Conservation (phyloP, 1,140 invertebrate species). For the Pseudobourletiella spinata region DNA sequence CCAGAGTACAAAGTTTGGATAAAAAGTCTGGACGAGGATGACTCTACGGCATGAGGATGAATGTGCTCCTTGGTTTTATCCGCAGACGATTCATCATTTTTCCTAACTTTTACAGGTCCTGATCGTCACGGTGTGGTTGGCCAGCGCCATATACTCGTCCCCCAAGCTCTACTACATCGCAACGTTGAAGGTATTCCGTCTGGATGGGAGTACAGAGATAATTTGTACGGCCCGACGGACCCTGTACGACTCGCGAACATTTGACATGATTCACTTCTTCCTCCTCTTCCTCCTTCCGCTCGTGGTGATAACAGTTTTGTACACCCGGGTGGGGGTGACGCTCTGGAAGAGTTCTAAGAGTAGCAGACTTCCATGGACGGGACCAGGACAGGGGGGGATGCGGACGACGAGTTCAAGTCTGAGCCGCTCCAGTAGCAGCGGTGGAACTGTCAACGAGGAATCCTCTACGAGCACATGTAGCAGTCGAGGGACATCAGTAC, state of each 20-base stretch:
- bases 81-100: too few relatives aligned
- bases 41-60: too few relatives aligned
- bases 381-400: too few relatives aligned
- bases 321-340: conserved; percentile 61
- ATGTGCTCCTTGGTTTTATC: too few relatives aligned
- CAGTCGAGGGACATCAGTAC: neutral
- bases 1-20: too few relatives aligned
- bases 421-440: neutral
- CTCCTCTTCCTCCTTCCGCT: conserved; percentile 63
- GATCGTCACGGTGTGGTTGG: conserved; percentile 62
- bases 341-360: conserved; percentile 54
- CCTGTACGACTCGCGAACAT: conserved; percentile 62
- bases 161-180: conserved; percentile 65
- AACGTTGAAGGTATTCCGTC: conserved; percentile 43
- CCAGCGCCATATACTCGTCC: conserved; percentile 61
- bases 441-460: neutral
- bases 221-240: conserved; percentile 61
- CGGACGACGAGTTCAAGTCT: neutral
- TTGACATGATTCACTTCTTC: conserved; percentile 65
- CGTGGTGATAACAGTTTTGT: conserved; percentile 59
- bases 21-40: too few relatives aligned
- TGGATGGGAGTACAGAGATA: conserved; percentile 53
- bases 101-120: conserved; percentile 47
- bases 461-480: neutral
- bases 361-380: neutral